A percentile compares a stretch with the other conserved stretches of the same genome.
phyloP scores from a whole-genome alignment of 2,888 invertebrate species.

The Luffia ferchaultella region DNA sequence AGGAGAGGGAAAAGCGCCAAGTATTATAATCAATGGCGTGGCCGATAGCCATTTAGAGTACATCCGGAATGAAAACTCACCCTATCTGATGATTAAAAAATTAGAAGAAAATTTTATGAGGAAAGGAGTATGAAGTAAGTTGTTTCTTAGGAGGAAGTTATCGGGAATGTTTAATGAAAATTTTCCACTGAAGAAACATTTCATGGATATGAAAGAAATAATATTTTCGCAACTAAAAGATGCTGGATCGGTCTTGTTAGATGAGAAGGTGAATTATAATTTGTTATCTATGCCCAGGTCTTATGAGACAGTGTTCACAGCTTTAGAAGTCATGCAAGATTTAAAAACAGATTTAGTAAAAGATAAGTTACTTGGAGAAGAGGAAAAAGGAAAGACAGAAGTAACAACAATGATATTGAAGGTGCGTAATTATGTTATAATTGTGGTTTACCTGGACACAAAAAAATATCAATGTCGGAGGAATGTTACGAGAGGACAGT shows the following conservation, averaged over 20 bases:
- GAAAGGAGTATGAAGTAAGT: background rate
- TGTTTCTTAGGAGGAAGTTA: background rate
- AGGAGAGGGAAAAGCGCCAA: too few species aligned
- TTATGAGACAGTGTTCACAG: background rate
- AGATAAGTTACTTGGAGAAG: conserved; percentile 9
- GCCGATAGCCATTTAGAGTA: background rate
- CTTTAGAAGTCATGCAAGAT: background rate
- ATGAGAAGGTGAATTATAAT: background rate
- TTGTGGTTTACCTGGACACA: conserved; percentile 3
- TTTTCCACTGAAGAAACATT: background rate
- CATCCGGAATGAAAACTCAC: background rate
- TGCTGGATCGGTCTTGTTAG: background rate
- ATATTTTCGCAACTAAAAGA: background rate
- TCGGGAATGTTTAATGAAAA: background rate
- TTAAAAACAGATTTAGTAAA: conserved; percentile 4
- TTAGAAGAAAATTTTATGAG: conserved; percentile 1
- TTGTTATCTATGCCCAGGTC: conserved; percentile 1
- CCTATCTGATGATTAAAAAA: background rate
- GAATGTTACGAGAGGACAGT: background rate
- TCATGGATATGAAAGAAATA: background rate
- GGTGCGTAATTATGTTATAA: background rate
- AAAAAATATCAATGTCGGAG: conserved; percentile 4
- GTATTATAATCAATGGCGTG: too few species aligned
- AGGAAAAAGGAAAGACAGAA: conserved; percentile 5
- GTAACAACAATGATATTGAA: background rate